Conservation (phyloP, 2,888 invertebrate species). For the Heliconius sara region DNA sequence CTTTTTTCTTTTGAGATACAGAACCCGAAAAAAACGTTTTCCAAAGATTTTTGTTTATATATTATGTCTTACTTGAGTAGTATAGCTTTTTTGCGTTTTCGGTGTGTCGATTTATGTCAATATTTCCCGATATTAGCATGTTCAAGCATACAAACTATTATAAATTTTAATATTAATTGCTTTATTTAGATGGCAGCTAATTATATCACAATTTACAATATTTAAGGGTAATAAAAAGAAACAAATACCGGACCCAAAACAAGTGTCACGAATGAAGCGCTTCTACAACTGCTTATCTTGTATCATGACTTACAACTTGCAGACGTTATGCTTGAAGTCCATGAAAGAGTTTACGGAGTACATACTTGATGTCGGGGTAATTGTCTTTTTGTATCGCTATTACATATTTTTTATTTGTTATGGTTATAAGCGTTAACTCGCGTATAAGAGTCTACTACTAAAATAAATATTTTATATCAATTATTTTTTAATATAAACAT, state of each 20-base stretch:
- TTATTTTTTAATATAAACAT: too few relatives aligned
- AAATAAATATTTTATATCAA: too few relatives aligned
- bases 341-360: constrained; percentile 90
- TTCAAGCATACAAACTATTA: neutral
- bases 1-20: too few relatives aligned
- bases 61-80: too few relatives aligned
- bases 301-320: constrained; percentile 94
- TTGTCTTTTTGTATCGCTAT: constrained; percentile 11
- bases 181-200: neutral
- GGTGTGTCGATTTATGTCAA: neutral
- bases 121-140: too few relatives aligned
- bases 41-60: too few relatives aligned
- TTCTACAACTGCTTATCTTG: constrained; percentile 94
- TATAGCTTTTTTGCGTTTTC: too few relatives aligned
- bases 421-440: too few relatives aligned
- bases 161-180: neutral
- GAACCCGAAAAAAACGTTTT: too few relatives aligned
- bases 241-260: constrained; percentile 86
- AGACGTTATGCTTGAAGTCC: constrained; percentile 91
- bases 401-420: neutral
- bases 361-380: constrained; percentile 89
- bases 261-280: constrained; percentile 86
- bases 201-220: neutral
- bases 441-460: too few relatives aligned
- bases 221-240: constrained; percentile 87